Evolutionary conservation across 2,797 vertebrate species (phyloP).

Genomic region (Valencia hispanica): DNA sequence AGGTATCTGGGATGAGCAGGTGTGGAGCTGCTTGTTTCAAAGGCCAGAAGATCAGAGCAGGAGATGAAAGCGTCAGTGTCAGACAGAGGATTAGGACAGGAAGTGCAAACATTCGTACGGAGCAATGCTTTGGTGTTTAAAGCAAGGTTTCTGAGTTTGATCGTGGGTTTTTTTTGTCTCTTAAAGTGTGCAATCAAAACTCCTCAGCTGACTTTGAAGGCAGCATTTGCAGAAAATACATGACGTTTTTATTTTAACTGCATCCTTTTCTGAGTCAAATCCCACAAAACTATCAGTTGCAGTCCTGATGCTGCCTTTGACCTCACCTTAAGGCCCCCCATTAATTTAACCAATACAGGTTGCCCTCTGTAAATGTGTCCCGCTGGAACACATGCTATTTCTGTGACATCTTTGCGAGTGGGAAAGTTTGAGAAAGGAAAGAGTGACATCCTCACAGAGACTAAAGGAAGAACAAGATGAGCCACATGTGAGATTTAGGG

Average conservation of each 20-base stretch:
- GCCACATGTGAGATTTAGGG: constrained; percentile 62
- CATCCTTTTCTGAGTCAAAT: neutral
- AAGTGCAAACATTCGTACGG: constrained; percentile 58
- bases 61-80: constrained; percentile 67
- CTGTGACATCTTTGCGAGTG: constrained; percentile 21
- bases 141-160: constrained; percentile 27
- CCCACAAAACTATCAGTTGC: constrained; percentile 5
- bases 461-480: constrained; percentile 43
- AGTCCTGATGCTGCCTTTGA: constrained; percentile 13
- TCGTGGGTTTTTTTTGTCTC: constrained; percentile 29
- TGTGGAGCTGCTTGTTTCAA: constrained; percentile 71
- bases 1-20: constrained; percentile 66
- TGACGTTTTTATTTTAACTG: neutral
- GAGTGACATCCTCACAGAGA: constrained; percentile 32
- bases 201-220: constrained; percentile 7
- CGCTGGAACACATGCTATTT: constrained; percentile 45
- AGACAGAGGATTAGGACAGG: constrained; percentile 62
- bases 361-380: too few relatives aligned
- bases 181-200: constrained; percentile 19
- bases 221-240: constrained; percentile 20
- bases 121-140: constrained; percentile 34
- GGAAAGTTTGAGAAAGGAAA: constrained; percentile 13
- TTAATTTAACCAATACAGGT: constrained; percentile 45
- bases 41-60: constrained; percentile 65
- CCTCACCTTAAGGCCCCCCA: constrained; percentile 8